phyloP scores from a whole-genome alignment of 2,113 vertebrate genomes.

The Ochotona princeps region DNA sequence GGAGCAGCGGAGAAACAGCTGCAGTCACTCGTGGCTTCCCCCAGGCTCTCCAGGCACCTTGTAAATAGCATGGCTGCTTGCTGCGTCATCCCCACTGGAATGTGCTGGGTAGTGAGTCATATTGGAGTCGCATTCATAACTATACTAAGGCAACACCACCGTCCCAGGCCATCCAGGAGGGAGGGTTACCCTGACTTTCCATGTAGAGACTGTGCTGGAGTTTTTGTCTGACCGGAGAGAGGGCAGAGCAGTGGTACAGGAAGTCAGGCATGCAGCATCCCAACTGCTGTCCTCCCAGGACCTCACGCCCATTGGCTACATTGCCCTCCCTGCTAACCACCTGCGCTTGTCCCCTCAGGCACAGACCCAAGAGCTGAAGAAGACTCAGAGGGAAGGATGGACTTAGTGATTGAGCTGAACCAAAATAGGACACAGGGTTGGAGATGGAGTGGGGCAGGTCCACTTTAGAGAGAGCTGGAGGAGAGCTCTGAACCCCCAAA shows the following conservation, averaged over 20 bases:
- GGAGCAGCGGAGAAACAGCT: not conserved
- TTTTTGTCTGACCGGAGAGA: not conserved
- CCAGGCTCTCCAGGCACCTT: not conserved
- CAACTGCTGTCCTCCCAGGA: not conserved
- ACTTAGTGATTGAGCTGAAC: not conserved
- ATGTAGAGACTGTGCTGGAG: not conserved
- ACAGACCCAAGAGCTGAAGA: too few relatives aligned
- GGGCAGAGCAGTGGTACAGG: not conserved
- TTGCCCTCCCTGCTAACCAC: not conserved
- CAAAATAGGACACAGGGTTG: not conserved
- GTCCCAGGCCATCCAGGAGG: not conserved
- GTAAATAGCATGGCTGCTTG: not conserved
- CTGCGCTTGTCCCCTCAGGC: not conserved
- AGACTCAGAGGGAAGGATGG: too few relatives aligned
- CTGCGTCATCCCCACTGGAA: not conserved
- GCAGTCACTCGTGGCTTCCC: not conserved
- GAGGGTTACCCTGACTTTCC: not conserved
- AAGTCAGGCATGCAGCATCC: not conserved
- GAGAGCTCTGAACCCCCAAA: not conserved
- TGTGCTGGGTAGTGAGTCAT: not conserved
- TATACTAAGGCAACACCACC: not conserved
- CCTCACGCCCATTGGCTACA: not conserved
- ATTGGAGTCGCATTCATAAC: not conserved
- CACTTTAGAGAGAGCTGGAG: not conserved
- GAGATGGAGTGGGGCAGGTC: not conserved